Percentiles rank a stretch among this genome's conserved stretches.
phyloP scores from a whole-genome alignment of 2,113 vertebrate species.

The Cynocephalus volans region DNA sequence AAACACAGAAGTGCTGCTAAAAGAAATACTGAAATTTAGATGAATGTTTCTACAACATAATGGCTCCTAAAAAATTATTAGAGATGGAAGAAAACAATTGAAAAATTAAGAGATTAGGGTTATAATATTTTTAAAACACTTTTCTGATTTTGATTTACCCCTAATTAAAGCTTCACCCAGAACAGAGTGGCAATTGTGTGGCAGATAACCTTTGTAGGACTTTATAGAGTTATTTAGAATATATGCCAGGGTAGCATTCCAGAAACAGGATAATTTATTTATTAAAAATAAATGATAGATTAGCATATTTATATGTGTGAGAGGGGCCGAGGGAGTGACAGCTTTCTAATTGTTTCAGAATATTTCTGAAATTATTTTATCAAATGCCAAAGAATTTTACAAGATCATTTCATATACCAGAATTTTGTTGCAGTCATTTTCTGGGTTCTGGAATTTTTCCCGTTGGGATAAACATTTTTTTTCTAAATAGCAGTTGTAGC shows the following conservation, averaged over 20 bases:
- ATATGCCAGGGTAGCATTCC: not conserved
- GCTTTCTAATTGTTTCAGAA: slow-evolving; percentile 18
- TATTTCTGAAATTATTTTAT: not conserved
- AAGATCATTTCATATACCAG: not conserved
- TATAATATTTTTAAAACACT: not conserved
- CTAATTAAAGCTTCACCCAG: not conserved
- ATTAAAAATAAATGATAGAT: not conserved
- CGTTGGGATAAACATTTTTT: not conserved
- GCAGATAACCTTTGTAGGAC: not conserved
- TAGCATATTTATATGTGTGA: not conserved
- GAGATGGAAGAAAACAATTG: not conserved
- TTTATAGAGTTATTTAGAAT: not conserved
- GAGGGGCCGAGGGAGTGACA: not conserved
- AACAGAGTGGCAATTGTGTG: not conserved
- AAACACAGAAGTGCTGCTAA: not conserved
- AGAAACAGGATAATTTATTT: not conserved
- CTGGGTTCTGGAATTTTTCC: not conserved
- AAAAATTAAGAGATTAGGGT: not conserved
- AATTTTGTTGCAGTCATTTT: not conserved
- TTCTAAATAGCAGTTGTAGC: not conserved
- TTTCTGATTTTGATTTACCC: not conserved
- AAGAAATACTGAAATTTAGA: not conserved
- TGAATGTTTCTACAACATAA: not conserved
- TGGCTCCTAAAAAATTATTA: not conserved
- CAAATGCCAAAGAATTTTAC: not conserved